Percentiles rank a stretch among this genome's conserved stretches.
Evolutionary conservation across 2,797 vertebrate genomes (phyloP).

Genomic region (Xiphorhynchus erythropygius): DNA sequence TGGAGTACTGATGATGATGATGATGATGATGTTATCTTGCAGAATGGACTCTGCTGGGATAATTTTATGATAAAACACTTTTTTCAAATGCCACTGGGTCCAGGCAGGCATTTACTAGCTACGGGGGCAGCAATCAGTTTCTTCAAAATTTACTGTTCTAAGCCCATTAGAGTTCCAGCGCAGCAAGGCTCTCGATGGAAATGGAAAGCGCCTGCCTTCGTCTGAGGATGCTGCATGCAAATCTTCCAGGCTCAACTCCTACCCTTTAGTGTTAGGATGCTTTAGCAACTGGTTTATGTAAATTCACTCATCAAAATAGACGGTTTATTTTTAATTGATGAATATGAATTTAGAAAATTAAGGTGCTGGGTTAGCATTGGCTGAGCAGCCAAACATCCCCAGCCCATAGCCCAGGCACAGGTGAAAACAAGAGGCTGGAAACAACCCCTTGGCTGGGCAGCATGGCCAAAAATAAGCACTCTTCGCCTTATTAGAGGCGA

Average conservation of each 20-base stretch:
- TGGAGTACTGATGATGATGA: conserved; percentile 82
- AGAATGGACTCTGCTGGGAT: conserved; percentile 88
- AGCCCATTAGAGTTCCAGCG: conserved; percentile 93
- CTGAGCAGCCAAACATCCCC: not conserved
- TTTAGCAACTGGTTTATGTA: conserved; percentile 80
- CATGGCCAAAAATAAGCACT: not conserved
- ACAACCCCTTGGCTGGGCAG: not conserved
- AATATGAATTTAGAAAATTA: conserved; percentile 78
- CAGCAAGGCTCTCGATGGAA: conserved; percentile 90
- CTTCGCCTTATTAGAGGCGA: not conserved
- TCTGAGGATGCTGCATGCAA: conserved; percentile 80
- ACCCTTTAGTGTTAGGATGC: conserved; percentile 79
- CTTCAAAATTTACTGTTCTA: conserved; percentile 88
- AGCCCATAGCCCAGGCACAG: not conserved
- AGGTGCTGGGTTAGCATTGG: conserved; percentile 36
- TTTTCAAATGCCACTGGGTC: conserved; percentile 89
- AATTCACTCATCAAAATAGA: conserved; percentile 69
- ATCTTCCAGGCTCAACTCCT: conserved; percentile 77
- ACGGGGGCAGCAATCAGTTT: conserved; percentile 92
- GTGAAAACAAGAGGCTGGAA: conserved; percentile 39
- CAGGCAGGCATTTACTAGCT: conserved; percentile 94
- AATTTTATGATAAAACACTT: conserved; percentile 88
- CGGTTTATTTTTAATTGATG: conserved; percentile 74
- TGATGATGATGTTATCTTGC: conserved; percentile 87
- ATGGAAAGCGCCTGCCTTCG: conserved; percentile 78